Evolutionary conservation across 2,113 vertebrate genomes (phyloP).

Genomic region (Dromas ardeola): DNA sequence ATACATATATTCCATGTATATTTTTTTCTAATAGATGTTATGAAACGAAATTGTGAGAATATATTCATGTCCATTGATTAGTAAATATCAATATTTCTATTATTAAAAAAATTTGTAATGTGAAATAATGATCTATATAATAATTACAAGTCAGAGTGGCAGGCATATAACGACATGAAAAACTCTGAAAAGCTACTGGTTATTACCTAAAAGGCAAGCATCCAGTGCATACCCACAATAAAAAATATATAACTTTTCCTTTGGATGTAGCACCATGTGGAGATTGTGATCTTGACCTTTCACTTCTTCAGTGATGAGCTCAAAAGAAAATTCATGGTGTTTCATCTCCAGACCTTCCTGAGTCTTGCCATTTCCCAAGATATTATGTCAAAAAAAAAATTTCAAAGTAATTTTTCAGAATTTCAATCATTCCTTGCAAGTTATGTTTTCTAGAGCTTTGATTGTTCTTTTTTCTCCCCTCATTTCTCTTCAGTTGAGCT

Average conservation of each 20-base stretch:
- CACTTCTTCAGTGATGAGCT: background rate
- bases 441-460: background rate
- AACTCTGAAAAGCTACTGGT: background rate
- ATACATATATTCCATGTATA: background rate
- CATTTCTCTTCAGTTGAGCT: background rate
- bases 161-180: background rate
- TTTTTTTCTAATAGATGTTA: background rate
- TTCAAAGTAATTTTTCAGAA: background rate
- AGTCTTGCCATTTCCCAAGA: background rate
- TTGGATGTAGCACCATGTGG: rapidly evolving
- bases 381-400: background rate
- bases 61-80: background rate
- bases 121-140: background rate
- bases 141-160: background rate
- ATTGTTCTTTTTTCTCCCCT: background rate
- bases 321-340: background rate
- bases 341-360: background rate
- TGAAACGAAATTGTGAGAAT: background rate
- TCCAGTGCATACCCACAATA: background rate
- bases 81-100: background rate
- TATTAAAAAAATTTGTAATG: background rate
- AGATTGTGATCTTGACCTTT: background rate
- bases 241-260: background rate
- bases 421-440: background rate
- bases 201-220: background rate